Evolutionary conservation across 2,797 vertebrate genomes (phyloP).

Genomic region (Hylomyscus alleni): DNA sequence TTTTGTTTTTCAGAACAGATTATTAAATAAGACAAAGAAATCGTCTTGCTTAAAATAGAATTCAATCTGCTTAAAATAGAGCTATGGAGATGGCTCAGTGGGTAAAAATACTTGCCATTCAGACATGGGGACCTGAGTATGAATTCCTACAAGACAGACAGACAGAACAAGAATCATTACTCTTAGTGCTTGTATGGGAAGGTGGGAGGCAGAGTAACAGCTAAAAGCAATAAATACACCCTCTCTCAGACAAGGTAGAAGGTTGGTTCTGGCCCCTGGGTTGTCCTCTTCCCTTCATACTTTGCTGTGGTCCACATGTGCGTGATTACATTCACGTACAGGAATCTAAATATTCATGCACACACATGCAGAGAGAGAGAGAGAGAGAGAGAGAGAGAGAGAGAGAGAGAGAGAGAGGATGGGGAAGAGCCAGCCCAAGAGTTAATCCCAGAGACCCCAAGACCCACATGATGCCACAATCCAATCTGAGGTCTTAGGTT

Average conservation of each 20-base stretch:
- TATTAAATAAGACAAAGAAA: slow-evolving; percentile 21
- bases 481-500: not conserved
- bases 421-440: no score
- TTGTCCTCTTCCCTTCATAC: not conserved
- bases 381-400: no score
- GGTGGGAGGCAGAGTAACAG: not conserved
- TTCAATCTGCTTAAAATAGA: not conserved
- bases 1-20: not conserved
- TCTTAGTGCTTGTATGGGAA: not conserved
- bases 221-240: not conserved
- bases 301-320: not conserved
- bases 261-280: no score
- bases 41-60: slow-evolving; percentile 16
- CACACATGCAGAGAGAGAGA: no score
- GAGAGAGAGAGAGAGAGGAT: no score
- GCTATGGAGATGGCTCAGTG: not conserved
- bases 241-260: not conserved
- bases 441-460: no score
- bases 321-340: not conserved
- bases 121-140: not conserved
- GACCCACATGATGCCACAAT: not conserved
- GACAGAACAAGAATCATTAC: not conserved
- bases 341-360: no score
- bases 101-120: not conserved
- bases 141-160: not conserved